phyloP scores from a whole-genome alignment of 2,113 vertebrate genomes.

The Gambusia affinis region DNA sequence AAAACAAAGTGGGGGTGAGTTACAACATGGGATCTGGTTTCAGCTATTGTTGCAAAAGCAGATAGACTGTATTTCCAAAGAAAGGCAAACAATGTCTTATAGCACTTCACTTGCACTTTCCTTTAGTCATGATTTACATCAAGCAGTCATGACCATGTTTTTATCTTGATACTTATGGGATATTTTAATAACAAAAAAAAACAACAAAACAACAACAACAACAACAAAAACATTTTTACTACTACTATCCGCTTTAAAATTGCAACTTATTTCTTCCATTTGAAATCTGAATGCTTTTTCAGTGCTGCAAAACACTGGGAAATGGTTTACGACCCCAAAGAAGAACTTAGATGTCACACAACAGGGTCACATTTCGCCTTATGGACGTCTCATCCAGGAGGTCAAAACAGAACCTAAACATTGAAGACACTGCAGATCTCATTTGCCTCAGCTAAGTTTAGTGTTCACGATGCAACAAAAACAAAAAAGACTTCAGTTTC shows the following conservation, averaged over 20 bases:
- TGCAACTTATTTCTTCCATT: slow-evolving; percentile 4
- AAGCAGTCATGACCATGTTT: background rate
- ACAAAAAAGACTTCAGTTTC: too few species aligned
- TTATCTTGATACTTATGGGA: background rate
- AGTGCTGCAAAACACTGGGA: slow-evolving; percentile 15
- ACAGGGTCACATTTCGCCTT: too few species aligned
- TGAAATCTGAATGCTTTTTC: slow-evolving; percentile 10
- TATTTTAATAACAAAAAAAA: background rate
- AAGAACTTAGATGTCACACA: too few species aligned
- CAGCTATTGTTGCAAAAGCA: slow-evolving; percentile 44
- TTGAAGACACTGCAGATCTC: too few species aligned
- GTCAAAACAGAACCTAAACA: too few species aligned
- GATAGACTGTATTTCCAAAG: slow-evolving; percentile 16
- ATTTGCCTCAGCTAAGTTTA: too few species aligned
- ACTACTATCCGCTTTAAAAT: background rate
- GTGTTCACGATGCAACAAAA: too few species aligned
- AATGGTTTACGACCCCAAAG: too few species aligned
- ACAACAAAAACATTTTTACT: background rate
- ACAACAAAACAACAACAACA: background rate
- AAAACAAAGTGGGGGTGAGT: slow-evolving; percentile 46
- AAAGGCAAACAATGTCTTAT: slow-evolving; percentile 8
- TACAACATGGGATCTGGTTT: slow-evolving; percentile 30
- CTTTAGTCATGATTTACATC: background rate
- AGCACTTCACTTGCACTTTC: background rate
- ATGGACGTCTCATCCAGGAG: too few species aligned